These are phyloP conservation scores for Atherinomorus stipes DNA, from an alignment of 2,113 vertebrate genomes.

Conservation along the genomic window DNA sequence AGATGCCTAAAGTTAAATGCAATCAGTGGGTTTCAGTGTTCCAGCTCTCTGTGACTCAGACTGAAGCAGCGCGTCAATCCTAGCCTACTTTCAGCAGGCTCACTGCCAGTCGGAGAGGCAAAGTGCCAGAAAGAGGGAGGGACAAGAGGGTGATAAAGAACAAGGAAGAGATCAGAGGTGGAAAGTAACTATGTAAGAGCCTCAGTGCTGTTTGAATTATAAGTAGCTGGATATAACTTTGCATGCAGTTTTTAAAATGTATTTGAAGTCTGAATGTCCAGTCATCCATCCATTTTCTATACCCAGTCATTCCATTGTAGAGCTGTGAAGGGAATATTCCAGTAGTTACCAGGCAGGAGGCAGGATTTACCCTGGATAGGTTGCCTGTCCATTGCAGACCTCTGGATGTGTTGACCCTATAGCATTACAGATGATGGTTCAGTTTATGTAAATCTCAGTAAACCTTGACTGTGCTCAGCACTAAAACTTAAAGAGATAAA, in stretches of 20 bases:
- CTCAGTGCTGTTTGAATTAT: not conserved
- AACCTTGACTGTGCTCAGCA: not conserved
- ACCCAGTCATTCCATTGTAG: too few relatives aligned
- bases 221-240: too few relatives aligned
- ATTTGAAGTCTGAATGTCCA: not conserved
- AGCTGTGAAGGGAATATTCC: too few relatives aligned
- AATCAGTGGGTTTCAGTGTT: constrained; percentile 82
- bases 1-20: constrained; percentile 77
- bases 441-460: not conserved
- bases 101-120: constrained; percentile 75
- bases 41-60: constrained; percentile 82
- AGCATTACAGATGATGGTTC: not conserved
- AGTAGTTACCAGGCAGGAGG: too few relatives aligned
- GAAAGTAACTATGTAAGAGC: constrained; percentile 28
- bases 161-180: constrained; percentile 62
- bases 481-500: constrained; percentile 2
- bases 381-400: too few relatives aligned
- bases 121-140: constrained; percentile 69
- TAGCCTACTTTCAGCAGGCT: constrained; percentile 82
- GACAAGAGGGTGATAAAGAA: constrained; percentile 49
- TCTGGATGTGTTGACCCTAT: not conserved
- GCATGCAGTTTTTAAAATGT: not conserved
- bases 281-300: too few relatives aligned
- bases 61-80: constrained; percentile 80
- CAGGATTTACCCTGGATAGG: too few relatives aligned